These are phyloP conservation scores for Dendrolimus houi DNA, from an alignment of 2,888 invertebrate species.

Conservation along the genomic window DNA sequence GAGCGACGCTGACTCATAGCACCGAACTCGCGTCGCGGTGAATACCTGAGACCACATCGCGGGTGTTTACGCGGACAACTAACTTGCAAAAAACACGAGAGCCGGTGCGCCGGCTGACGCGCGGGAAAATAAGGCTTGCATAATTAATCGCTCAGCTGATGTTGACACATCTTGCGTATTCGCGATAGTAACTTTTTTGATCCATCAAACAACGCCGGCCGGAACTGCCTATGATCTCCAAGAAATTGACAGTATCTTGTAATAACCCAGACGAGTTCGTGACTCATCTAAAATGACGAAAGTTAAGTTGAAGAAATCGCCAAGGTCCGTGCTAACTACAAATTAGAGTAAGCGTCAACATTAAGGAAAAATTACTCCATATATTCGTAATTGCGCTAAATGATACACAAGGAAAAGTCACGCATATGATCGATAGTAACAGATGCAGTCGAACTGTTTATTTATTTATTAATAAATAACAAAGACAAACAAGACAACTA, in stretches of 20 bases:
- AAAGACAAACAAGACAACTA: slow-evolving; percentile 6
- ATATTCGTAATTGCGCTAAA: slow-evolving; percentile 29
- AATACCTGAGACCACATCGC: slow-evolving; percentile 30
- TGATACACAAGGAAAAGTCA: slow-evolving; percentile 2
- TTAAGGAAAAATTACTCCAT: slow-evolving; percentile 46
- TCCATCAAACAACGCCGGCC: slow-evolving; percentile 19
- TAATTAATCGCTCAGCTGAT: slow-evolving; percentile 55
- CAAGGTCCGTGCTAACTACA: slow-evolving; percentile 38
- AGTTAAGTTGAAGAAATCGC: slow-evolving; percentile 65
- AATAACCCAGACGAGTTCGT: slow-evolving; percentile 32
- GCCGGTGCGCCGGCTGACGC: slow-evolving; percentile 28
- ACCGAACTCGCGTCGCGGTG: slow-evolving; percentile 23
- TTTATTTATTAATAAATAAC: slow-evolving; percentile 19
- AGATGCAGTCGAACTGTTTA: slow-evolving; percentile 8
- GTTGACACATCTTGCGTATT: slow-evolving; percentile 33
- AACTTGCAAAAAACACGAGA: slow-evolving; percentile 14
- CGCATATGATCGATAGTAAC: not conserved
- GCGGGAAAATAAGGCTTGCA: slow-evolving; percentile 42
- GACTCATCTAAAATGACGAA: slow-evolving; percentile 74
- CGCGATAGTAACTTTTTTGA: slow-evolving; percentile 14
- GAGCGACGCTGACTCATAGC: slow-evolving; percentile 25
- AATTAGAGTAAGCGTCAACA: slow-evolving; percentile 33
- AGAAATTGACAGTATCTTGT: slow-evolving; percentile 27
- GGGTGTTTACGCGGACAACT: not conserved
- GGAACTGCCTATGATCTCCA: slow-evolving; percentile 41